These are phyloP conservation scores for Chelidonichthys spinosus DNA, from an alignment of 2,797 vertebrate species.

Conservation along the genomic window DNA sequence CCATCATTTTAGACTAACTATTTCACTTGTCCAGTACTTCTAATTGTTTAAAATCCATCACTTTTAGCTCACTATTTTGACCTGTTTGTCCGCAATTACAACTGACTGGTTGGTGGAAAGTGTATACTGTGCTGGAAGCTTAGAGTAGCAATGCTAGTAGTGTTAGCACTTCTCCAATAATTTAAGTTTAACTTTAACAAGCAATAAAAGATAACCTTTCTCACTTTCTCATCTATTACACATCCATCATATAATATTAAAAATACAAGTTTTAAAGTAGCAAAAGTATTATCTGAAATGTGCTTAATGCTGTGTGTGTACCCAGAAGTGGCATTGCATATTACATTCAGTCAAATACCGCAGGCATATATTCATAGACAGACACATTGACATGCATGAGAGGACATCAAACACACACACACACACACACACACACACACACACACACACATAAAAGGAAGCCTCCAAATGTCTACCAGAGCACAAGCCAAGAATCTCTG, in stretches of 20 bases:
- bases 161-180: neutral
- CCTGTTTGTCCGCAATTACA: neutral
- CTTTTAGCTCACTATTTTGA: neutral
- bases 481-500: constrained; percentile 70
- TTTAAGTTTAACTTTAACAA: neutral
- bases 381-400: constrained; percentile 10
- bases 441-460: constrained; percentile 23
- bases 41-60: neutral
- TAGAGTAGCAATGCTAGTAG: neutral
- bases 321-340: neutral
- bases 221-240: neutral
- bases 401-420: constrained; percentile 18
- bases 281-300: neutral
- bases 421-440: constrained; percentile 18
- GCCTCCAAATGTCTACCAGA: constrained; percentile 45
- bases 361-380: constrained; percentile 28
- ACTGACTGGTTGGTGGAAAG: neutral
- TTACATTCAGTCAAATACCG: constrained; percentile 9
- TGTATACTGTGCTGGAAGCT: neutral
- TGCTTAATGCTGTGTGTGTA: neutral
- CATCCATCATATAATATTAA: neutral
- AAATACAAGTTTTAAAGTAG: neutral
- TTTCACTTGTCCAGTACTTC: neutral
- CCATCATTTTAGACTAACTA: neutral
- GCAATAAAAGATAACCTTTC: neutral